Evolutionary conservation across 2,888 invertebrate genomes (phyloP).

Genomic region (Nudaria mundana): DNA sequence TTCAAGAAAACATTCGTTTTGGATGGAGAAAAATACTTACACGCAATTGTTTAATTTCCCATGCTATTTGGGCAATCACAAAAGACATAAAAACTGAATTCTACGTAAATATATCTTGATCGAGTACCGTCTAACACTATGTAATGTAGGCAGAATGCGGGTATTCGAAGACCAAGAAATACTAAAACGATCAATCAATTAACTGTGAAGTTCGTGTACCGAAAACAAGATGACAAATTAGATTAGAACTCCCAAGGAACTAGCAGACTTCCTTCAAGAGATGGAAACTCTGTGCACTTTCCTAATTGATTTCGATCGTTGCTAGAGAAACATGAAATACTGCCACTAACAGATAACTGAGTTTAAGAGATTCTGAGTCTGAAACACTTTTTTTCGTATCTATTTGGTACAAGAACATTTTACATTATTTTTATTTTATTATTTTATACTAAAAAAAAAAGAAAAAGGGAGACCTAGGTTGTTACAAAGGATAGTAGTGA

Average conservation of each 20-base stretch:
- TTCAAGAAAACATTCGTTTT: no score
- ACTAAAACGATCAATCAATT: slow-evolving; percentile 10
- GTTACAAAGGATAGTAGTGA: no score
- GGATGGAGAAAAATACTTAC: no score
- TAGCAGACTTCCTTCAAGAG: slow-evolving; percentile 15
- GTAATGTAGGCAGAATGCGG: neutral
- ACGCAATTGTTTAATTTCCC: no score
- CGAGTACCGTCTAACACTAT: neutral
- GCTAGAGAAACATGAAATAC: slow-evolving; percentile 41
- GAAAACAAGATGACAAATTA: slow-evolving; percentile 30
- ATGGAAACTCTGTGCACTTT: slow-evolving; percentile 49
- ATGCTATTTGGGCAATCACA: no score
- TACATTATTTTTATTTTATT: no score
- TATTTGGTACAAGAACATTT: no score
- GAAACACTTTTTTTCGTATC: no score
- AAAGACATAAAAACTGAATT: no score
- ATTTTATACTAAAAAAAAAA: no score
- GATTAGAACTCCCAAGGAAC: slow-evolving; percentile 21
- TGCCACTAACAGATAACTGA: slow-evolving; percentile 44
- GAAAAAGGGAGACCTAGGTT: no score
- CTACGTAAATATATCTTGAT: neutral
- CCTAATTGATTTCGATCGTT: slow-evolving; percentile 61
- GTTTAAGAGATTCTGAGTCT: no score
- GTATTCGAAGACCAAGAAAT: neutral
- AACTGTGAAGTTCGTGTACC: slow-evolving; percentile 20